These are phyloP conservation scores for Mesoclemmys tuberculata DNA, from an alignment of 2,113 vertebrate genomes.

Conservation along the genomic window DNA sequence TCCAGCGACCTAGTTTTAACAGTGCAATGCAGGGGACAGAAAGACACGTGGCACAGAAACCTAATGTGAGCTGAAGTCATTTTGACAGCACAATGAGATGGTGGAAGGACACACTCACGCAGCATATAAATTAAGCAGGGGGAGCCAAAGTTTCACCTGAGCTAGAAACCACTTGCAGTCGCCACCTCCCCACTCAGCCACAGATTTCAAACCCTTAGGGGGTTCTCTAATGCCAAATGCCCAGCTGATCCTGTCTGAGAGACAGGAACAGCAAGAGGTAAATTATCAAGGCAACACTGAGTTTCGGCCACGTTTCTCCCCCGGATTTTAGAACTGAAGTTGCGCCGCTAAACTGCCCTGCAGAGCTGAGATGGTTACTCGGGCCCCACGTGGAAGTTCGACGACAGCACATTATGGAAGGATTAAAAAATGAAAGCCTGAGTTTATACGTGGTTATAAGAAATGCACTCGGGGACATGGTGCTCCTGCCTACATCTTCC, in stretches of 20 bases:
- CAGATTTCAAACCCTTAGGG: neutral
- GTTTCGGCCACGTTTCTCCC: neutral
- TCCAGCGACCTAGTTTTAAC: neutral
- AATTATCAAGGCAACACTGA: fast-evolving
- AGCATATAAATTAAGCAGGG: neutral
- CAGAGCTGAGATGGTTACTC: neutral
- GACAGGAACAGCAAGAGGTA: fast-evolving
- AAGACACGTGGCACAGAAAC: neutral
- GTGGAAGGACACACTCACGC: neutral
- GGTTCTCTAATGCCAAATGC: neutral
- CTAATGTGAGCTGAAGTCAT: neutral
- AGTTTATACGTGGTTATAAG: neutral
- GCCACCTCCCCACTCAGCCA: neutral
- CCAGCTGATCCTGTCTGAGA: fast-evolving
- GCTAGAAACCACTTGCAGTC: neutral
- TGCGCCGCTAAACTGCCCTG: fast-evolving
- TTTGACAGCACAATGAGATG: neutral
- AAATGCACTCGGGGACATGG: neutral
- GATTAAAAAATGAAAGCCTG: fast-evolving
- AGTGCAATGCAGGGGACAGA: neutral
- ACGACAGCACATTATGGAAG: fast-evolving
- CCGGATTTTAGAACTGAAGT: fast-evolving
- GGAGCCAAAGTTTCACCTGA: neutral
- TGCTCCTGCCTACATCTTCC: neutral
- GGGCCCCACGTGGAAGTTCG: neutral